Percentiles rank a stretch among this genome's conserved stretches.
phyloP scores from a whole-genome alignment of 64 coral and sea anemone genomes.

The Orbicella faveolata region DNA sequence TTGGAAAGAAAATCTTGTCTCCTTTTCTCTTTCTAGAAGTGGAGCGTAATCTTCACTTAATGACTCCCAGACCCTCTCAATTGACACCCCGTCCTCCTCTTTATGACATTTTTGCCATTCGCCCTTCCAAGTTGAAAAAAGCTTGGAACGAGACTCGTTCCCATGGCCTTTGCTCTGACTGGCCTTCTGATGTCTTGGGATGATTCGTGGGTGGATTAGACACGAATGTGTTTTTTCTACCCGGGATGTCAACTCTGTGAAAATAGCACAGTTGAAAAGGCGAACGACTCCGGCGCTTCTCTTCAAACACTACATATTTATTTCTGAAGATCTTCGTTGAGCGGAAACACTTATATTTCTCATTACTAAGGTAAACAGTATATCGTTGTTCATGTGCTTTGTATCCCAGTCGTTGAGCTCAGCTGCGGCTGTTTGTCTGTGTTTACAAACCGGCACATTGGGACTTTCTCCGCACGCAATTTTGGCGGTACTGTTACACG shows the following conservation, averaged over 20 bases:
- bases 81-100: background rate
- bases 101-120: background rate
- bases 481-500: background rate
- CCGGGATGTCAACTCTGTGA: background rate
- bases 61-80: background rate
- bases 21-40: too few relatives aligned
- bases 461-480: background rate
- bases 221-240: background rate
- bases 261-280: too few relatives aligned
- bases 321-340: background rate
- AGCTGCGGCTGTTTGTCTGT: background rate
- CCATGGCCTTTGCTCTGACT: background rate
- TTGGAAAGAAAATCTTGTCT: too few relatives aligned
- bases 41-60: background rate
- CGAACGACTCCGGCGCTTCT: background rate
- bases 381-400: background rate
- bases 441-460: background rate
- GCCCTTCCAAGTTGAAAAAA: background rate
- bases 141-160: background rate
- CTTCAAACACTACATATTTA: background rate
- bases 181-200: background rate
- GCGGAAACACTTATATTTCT: slow-evolving; percentile 30
- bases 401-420: background rate
- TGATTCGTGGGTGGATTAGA: background rate
- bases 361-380: slow-evolving; percentile 25